Evolutionary conservation across 2,797 vertebrate genomes (phyloP).

Genomic region (Coregonus sp.): DNA sequence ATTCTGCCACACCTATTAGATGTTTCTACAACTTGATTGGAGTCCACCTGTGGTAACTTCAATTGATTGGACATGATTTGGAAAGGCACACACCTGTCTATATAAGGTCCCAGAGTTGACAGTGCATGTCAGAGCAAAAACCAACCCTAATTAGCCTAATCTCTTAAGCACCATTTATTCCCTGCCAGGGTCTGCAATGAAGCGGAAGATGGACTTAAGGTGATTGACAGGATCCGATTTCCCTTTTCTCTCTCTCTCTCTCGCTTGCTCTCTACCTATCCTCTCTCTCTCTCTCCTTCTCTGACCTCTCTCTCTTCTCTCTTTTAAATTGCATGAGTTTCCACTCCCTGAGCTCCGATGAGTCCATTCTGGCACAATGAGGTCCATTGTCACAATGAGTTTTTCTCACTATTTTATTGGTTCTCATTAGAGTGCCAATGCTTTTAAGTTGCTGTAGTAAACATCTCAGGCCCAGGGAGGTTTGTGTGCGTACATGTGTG

Average conservation of each 20-base stretch:
- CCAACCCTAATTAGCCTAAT: conserved; percentile 19
- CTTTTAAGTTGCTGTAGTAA: conserved; percentile 73
- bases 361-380: conserved; percentile 62
- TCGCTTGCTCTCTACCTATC: conserved; percentile 35
- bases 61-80: too few relatives aligned
- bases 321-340: conserved; percentile 46
- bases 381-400: conserved; percentile 60
- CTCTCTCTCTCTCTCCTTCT: conserved; percentile 30
- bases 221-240: conserved; percentile 52
- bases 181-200: conserved; percentile 22
- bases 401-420: conserved; percentile 68
- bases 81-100: too few relatives aligned
- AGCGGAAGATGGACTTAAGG: conserved; percentile 40
- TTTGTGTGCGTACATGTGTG: neutral
- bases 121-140: too few relatives aligned
- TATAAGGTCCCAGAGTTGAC: too few relatives aligned
- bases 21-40: too few relatives aligned
- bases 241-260: conserved; percentile 61
- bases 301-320: neutral
- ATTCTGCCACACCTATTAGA: conserved; percentile 19
- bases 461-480: conserved; percentile 45
- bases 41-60: too few relatives aligned
- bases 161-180: conserved; percentile 27
- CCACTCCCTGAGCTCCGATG: conserved; percentile 55
- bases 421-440: conserved; percentile 59